Evolutionary conservation across 2,797 vertebrate genomes (phyloP).

Genomic region (Rhinatrema bivittatum): DNA sequence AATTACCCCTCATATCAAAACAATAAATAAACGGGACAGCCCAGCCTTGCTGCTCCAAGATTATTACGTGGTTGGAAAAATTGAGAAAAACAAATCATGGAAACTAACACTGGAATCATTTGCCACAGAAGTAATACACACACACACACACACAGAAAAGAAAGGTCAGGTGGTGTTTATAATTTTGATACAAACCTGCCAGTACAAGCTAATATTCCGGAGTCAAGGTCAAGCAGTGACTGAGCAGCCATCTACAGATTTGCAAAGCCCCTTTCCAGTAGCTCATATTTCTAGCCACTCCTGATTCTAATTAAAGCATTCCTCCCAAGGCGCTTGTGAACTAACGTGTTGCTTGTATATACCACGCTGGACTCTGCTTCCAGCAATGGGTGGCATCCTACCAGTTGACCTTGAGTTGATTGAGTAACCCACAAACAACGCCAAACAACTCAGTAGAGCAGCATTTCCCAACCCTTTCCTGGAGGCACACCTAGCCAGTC

Average conservation of each 20-base stretch:
- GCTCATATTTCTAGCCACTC: background rate
- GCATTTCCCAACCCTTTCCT: too few relatives aligned
- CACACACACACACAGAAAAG: slow-evolving; percentile 6
- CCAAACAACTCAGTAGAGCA: too few relatives aligned
- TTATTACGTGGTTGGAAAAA: slow-evolving; percentile 36
- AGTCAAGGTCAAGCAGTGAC: background rate
- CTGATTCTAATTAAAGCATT: background rate
- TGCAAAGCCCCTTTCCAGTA: background rate
- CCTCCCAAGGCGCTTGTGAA: background rate
- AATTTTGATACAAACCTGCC: background rate
- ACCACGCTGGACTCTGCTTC: too few relatives aligned
- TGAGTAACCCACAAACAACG: too few relatives aligned
- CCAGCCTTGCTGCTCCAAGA: slow-evolving; percentile 33
- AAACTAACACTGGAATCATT: slow-evolving; percentile 7
- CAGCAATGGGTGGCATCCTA: too few relatives aligned
- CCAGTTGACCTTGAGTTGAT: too few relatives aligned
- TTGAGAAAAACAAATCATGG: slow-evolving; percentile 22
- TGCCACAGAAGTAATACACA: too few relatives aligned
- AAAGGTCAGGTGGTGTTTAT: background rate
- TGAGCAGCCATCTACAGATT: background rate
- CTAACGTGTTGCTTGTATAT: too few relatives aligned
- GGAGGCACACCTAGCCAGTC: too few relatives aligned
- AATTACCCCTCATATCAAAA: slow-evolving; percentile 59
- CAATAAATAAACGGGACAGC: slow-evolving; percentile 56
- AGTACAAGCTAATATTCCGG: background rate